These are phyloP conservation scores for Luidia sarsii DNA, from an alignment of 53 echinoderm and acorn worm genomes.

Conservation along the genomic window DNA sequence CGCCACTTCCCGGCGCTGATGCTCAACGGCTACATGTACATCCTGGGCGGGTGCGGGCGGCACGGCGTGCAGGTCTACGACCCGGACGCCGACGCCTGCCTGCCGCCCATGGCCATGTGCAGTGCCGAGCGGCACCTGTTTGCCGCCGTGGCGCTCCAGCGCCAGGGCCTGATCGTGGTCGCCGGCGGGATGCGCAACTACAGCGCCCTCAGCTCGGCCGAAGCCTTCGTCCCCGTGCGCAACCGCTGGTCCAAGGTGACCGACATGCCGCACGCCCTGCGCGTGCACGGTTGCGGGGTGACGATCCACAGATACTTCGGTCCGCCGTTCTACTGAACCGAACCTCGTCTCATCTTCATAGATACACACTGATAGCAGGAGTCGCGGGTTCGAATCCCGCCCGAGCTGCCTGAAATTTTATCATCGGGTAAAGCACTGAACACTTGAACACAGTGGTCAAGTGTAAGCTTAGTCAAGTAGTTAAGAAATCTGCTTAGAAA, in stretches of 20 bases:
- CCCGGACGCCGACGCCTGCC: constrained; percentile 55
- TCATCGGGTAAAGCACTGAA: too few species aligned
- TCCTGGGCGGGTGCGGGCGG: constrained; percentile 73
- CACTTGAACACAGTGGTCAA: too few species aligned
- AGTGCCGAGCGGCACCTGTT: constrained; percentile 75
- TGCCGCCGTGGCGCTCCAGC: constrained; percentile 67
- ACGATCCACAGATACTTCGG: constrained; percentile 70
- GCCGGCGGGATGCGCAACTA: constrained; percentile 85
- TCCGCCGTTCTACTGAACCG: constrained; percentile 53
- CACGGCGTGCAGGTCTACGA: constrained; percentile 82
- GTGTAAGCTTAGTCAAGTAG: too few species aligned
- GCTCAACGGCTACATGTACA: constrained; percentile 63
- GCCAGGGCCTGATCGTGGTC: constrained; percentile 59
- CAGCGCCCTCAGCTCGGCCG: constrained; percentile 56
- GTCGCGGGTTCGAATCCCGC: too few species aligned
- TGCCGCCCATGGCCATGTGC: constrained; percentile 72
- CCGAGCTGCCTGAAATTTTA: too few species aligned
- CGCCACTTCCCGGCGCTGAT: constrained; percentile 74
- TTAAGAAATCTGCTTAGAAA: too few species aligned
- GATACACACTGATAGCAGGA: too few species aligned
- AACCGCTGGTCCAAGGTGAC: constrained; percentile 57
- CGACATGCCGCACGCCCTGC: constrained; percentile 72
- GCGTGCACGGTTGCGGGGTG: constrained; percentile 73
- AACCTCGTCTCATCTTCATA: too few species aligned
- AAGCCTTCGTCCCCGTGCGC: constrained; percentile 59